A percentile compares a stretch with the other conserved stretches of the same genome.
These are phyloP conservation scores for Centrocercus urophasianus DNA, from an alignment of 2,113 vertebrate species.

Conservation along the genomic window DNA sequence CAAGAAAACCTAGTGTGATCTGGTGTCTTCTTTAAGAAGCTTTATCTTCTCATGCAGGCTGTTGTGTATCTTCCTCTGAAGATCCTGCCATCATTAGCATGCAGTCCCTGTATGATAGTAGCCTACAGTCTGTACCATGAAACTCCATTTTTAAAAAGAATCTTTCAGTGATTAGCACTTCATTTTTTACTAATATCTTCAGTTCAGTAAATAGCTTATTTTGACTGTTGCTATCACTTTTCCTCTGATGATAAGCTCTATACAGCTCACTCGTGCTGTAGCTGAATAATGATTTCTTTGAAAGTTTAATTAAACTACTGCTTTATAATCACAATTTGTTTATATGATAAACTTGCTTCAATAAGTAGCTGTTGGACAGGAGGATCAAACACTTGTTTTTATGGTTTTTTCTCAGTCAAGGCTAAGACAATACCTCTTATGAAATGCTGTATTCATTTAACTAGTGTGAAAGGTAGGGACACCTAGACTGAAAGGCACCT, in stretches of 20 bases:
- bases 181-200: background rate
- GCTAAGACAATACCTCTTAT: background rate
- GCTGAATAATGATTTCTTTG: constrained; percentile 21
- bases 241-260: background rate
- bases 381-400: background rate
- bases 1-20: background rate
- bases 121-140: background rate
- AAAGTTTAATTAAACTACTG: constrained; percentile 1
- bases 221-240: constrained; percentile 3
- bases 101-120: background rate
- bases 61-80: background rate
- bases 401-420: background rate
- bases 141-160: background rate
- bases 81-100: background rate
- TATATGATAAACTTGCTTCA: background rate
- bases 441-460: background rate
- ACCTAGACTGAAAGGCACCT: background rate
- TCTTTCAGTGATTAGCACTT: background rate
- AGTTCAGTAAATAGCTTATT: background rate
- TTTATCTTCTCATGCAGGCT: constrained; percentile 2
- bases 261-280: background rate
- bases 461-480: background rate
- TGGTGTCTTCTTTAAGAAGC: background rate
- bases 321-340: background rate
- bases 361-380: background rate